phyloP scores from a whole-genome alignment of 92 coral and sea anemone genomes.

The Siderastrea siderea region DNA sequence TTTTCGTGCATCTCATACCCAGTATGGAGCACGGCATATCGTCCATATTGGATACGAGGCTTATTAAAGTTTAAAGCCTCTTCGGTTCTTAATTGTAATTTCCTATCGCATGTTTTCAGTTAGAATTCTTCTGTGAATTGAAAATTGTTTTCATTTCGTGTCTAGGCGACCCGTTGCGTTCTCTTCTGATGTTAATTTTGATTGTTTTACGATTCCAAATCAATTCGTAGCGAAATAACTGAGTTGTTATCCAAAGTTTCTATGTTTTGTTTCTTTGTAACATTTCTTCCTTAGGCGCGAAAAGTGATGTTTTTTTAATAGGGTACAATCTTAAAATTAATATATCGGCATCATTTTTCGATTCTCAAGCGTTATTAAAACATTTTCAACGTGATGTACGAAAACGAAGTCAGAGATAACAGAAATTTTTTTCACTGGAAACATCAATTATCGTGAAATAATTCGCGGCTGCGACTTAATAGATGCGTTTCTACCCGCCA shows the following conservation, averaged over 20 bases:
- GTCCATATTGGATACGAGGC: not conserved
- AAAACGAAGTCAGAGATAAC: not conserved
- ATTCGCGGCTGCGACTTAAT: not conserved
- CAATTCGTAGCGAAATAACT: not conserved
- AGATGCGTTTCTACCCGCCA: not conserved
- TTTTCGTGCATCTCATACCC: not conserved
- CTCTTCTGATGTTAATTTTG: constrained; percentile 15
- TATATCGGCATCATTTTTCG: constrained; percentile 6
- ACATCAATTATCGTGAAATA: constrained; percentile 23
- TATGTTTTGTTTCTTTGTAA: constrained; percentile 1
- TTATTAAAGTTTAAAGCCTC: constrained; percentile 43
- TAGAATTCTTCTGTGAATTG: constrained; percentile 8
- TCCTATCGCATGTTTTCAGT: constrained; percentile 2
- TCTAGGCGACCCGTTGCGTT: constrained; percentile 19
- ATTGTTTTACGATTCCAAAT: constrained; percentile 1
- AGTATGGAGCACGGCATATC: not conserved
- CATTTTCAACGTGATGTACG: not conserved
- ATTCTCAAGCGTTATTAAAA: constrained; percentile 6
- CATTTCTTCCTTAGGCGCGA: constrained; percentile 13
- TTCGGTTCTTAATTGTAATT: constrained; percentile 1
- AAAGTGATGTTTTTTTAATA: constrained; percentile 34
- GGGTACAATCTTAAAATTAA: constrained; percentile 5
- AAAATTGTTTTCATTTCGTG: constrained; percentile 34
- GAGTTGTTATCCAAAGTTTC: not conserved
- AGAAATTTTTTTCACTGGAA: not conserved